Evolutionary conservation across 2,797 vertebrate species (phyloP), one percentile per base, ranked within the genome.

Genomic region (Clarias pachynema): DNA sequence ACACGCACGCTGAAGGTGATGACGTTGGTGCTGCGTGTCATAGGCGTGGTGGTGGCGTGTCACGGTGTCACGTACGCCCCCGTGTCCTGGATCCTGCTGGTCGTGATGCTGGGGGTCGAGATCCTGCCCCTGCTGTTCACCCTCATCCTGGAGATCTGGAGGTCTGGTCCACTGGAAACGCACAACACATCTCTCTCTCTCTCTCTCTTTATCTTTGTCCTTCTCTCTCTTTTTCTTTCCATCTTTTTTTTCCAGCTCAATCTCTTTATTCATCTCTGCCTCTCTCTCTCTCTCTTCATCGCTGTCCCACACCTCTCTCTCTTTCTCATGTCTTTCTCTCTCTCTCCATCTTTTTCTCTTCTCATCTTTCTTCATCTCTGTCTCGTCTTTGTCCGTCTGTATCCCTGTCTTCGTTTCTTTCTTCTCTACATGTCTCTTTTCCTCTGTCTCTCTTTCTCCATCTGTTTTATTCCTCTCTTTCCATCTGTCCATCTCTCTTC

Each of bases 31-130:
- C 87, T 97, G 60, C 94, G 91, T 5, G n/a, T 91, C 7, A 88
- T 91, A 10, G 93, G 93, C 85, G 90, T 95, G 86, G 34, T 91
- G 31, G 87, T 96, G 14, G 89, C 96, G 81, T 95, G 94, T 16
- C 74, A 84, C 4, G 95, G 96, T 0, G 85, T 94, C 77, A 92
- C 94, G 0, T 85, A 90, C 63, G 91, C 94, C 22, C 91, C 89
- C 0, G 89, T 94, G 15, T 94, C 93, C 0, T 94, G 90, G 15
- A 66, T 92, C 6, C 85, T 93, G 0, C 89, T 94, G 86, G 53
- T 87, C 4, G 57, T 89, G 80, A 85, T 95, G 83, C 44, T 95
- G 34, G 90, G 90, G 4, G 90, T 90, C 29, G 90, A 91, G 86
- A 82, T 89, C 10, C 85, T 95, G 44, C 53, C 29, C n/a, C 92